These are phyloP conservation scores for Prorops nasuta DNA, from an alignment of 1,140 invertebrate species.

Conservation along the genomic window DNA sequence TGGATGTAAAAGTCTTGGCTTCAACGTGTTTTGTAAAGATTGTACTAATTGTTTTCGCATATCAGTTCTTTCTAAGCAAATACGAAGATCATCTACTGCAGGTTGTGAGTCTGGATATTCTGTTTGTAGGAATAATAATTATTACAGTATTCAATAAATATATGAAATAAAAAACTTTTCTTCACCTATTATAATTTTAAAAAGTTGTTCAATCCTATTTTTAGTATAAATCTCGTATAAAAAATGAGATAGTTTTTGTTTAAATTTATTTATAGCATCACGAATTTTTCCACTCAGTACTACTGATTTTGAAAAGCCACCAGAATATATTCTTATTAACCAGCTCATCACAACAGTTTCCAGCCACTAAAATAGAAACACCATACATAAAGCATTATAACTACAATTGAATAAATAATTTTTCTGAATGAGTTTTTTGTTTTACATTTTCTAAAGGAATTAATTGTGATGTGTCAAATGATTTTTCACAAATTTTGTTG, in stretches of 20 bases:
- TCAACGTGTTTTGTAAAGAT: slow-evolving; percentile 75
- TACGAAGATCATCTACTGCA: slow-evolving; percentile 84
- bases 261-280: slow-evolving; percentile 67
- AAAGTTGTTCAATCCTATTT: slow-evolving; percentile 86
- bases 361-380: slow-evolving; percentile 63
- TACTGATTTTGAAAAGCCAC: slow-evolving; percentile 60
- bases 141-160: no score
- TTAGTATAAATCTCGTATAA: slow-evolving; percentile 87
- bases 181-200: slow-evolving; percentile 89
- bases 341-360: slow-evolving; percentile 79
- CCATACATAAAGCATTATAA: slow-evolving; percentile 14
- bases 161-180: slow-evolving; percentile 1
- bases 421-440: slow-evolving; percentile 3
- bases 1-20: slow-evolving; percentile 82
- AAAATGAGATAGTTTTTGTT: slow-evolving; percentile 79
- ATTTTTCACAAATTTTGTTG: slow-evolving; percentile 74
- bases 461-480: slow-evolving; percentile 79
- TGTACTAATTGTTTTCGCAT: slow-evolving; percentile 73
- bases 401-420: slow-evolving; percentile 16
- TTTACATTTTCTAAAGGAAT: slow-evolving; percentile 68
- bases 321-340: slow-evolving; percentile 76
- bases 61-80: slow-evolving; percentile 85
- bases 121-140: no score
- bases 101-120: slow-evolving; percentile 95
- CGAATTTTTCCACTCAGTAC: slow-evolving; percentile 56